Percentiles rank a stretch among this genome's conserved stretches.
Evolutionary conservation across 2,113 vertebrate genomes (phyloP).

Genomic region (Eptesicus fuscus): DNA sequence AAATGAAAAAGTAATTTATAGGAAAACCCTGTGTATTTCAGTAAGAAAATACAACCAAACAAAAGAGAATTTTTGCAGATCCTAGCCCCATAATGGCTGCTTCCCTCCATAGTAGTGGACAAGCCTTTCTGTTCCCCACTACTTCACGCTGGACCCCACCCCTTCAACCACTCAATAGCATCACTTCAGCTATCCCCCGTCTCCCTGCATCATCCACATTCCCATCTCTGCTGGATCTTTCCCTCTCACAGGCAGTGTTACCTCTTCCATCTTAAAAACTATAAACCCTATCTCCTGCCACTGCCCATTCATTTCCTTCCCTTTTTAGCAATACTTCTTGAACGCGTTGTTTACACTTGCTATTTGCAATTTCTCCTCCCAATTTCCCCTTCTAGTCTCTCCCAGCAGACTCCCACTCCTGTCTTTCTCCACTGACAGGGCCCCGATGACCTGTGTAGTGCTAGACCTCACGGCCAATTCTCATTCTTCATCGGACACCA

Average conservation of each 20-base stretch:
- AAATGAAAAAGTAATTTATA: conserved; percentile 16
- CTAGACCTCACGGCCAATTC: neutral
- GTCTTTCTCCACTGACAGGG: neutral
- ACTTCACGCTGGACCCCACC: rapidly evolving
- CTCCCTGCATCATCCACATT: neutral
- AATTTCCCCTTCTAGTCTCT: neutral
- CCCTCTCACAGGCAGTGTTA: neutral
- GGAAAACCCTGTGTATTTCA: neutral
- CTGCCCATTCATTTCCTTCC: conserved; percentile 35
- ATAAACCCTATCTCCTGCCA: neutral
- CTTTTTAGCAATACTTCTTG: conserved; percentile 40
- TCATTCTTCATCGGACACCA: neutral
- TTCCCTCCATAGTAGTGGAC: too few relatives aligned
- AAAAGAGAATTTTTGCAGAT: neutral
- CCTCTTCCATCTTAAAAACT: neutral
- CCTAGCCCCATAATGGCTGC: neutral
- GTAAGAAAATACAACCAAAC: neutral
- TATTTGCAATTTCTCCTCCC: neutral
- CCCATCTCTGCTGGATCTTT: neutral
- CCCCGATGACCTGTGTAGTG: neutral
- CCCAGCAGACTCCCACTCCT: neutral
- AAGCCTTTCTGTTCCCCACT: neutral
- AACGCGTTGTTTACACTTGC: neutral
- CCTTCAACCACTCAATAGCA: neutral
- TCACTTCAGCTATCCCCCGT: neutral